Base-by-base conservation (phyloP, 1,140 invertebrate species). In the Aricia agestis region DNA sequence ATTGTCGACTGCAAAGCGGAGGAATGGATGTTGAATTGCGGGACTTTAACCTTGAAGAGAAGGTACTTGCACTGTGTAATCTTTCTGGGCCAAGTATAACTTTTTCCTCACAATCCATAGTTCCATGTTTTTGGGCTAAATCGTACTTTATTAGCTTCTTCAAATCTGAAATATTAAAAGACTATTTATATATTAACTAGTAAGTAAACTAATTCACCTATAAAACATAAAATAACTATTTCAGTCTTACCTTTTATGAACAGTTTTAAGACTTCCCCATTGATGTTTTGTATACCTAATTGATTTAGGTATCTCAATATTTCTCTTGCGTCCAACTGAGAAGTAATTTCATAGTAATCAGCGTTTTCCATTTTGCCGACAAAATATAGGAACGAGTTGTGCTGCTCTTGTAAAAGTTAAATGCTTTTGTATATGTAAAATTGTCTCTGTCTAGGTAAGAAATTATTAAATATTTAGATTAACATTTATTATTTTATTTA, bases 141-240 rank as follows among this genome's bases (percentile, higher is more conserved):
- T 94, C 93, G 83, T 93, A 92, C 78, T 92, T 93, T 32, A 94
- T 93, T 32, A 93, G 76, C 71, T 92, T 93, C 78, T 93, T 93
- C 52, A 94, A 82, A 88, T 94, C 93, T 94, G 76, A 7, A 63
- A 63, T 11, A 58, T 58, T 18, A 59, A 59, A 17, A n/a, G 15
- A 59, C 13, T 58, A n/a, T n/a, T n/a, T n/a, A n/a, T n/a, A n/a
- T n/a, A n/a, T n/a, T n/a, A n/a, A 58, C 45, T 57, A 11, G n/a
- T 57, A 6, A 32, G 2, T 32, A 32, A 3, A 6, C 52, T 57
- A 9, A 9, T 57, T 9, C 10, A 4, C 10, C 3, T 57, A 5
- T 57, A 57, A 11, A n/a, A 57, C 2, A n/a, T 57, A 57, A 57
- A 57, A 13, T 57, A 57, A 57, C n/a, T 57, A 5, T 7, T 15